Percentiles rank a stretch among this genome's conserved stretches.
phyloP scores from a whole-genome alignment of 2,888 invertebrate species.

The Netelia inedita region DNA sequence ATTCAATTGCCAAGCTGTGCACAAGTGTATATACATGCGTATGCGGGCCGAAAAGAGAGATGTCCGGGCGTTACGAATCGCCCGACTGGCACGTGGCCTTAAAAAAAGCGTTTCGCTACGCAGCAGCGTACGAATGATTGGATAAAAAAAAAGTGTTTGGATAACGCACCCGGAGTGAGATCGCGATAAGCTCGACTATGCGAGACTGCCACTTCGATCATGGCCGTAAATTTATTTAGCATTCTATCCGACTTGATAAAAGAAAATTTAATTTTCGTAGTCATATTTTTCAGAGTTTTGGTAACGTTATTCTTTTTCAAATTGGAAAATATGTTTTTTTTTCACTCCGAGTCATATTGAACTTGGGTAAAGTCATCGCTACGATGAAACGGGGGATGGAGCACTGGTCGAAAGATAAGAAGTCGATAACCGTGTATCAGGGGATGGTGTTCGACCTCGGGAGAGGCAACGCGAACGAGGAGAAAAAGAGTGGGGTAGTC shows the following conservation, averaged over 20 bases:
- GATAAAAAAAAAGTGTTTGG: constrained; percentile 64
- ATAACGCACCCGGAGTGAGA: constrained; percentile 57
- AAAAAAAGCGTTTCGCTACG: constrained; percentile 40
- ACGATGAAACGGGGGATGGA: constrained; percentile 19
- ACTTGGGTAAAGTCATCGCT: neutral
- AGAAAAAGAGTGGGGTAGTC: constrained; percentile 59
- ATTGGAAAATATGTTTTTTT: neutral
- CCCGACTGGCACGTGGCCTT: constrained; percentile 67
- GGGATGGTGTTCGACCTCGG: constrained; percentile 10
- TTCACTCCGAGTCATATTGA: neutral
- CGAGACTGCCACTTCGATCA: constrained; percentile 62
- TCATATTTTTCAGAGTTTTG: neutral
- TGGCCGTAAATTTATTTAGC: constrained; percentile 58
- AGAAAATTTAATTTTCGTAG: no score
- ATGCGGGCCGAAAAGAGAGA: constrained; percentile 48
- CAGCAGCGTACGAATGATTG: constrained; percentile 27
- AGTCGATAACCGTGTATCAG: constrained; percentile 52
- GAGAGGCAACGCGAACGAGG: constrained; percentile 32
- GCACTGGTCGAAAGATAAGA: constrained; percentile 55
- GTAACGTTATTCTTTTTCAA: neutral
- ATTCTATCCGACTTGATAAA: constrained; percentile 19
- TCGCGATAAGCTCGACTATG: constrained; percentile 62
- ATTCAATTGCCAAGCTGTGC: constrained; percentile 80
- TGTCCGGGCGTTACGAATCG: constrained; percentile 66
- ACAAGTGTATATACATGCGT: constrained; percentile 51